A percentile compares a stretch with the other conserved stretches of the same genome.
phyloP scores from a whole-genome alignment of 2,113 vertebrate species.

The Apus apus region DNA sequence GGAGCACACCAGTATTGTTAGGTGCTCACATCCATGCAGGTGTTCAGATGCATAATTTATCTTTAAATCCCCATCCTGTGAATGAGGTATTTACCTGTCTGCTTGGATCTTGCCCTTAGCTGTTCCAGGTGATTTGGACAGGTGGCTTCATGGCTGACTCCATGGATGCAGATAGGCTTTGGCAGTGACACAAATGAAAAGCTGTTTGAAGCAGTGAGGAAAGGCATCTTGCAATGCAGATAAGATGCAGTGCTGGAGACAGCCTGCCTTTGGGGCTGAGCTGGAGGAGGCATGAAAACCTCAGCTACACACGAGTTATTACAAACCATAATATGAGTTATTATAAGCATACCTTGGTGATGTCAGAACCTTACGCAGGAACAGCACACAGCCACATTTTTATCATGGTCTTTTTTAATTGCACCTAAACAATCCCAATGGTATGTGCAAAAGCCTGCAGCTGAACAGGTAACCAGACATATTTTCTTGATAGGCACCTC shows the following conservation, averaged over 20 bases:
- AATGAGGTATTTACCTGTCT: not conserved
- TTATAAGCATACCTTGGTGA: constrained; percentile 2
- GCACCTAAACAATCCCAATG: not conserved
- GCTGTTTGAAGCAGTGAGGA: not conserved
- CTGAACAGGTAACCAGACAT: not conserved
- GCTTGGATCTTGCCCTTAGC: not conserved
- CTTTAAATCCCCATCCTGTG: not conserved
- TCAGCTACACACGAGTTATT: not conserved
- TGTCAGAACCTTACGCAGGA: constrained; percentile 22
- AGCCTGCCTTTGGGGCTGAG: not conserved
- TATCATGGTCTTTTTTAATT: not conserved
- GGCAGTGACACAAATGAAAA: not conserved
- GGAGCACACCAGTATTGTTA: not conserved
- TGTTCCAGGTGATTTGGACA: not conserved
- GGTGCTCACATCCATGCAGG: not conserved
- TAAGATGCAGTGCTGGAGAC: not conserved
- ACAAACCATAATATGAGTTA: not conserved
- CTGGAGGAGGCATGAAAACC: not conserved
- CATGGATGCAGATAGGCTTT: not conserved
- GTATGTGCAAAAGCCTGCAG: not conserved
- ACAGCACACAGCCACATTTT: not conserved
- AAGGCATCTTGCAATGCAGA: not conserved
- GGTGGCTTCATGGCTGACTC: not conserved
- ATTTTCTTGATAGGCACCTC: not conserved
- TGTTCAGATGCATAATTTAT: not conserved